Percentiles rank a stretch among this genome's conserved stretches.
Evolutionary conservation across 2,113 vertebrate genomes (phyloP).

Genomic region (Psilopogon haemacephalus): DNA sequence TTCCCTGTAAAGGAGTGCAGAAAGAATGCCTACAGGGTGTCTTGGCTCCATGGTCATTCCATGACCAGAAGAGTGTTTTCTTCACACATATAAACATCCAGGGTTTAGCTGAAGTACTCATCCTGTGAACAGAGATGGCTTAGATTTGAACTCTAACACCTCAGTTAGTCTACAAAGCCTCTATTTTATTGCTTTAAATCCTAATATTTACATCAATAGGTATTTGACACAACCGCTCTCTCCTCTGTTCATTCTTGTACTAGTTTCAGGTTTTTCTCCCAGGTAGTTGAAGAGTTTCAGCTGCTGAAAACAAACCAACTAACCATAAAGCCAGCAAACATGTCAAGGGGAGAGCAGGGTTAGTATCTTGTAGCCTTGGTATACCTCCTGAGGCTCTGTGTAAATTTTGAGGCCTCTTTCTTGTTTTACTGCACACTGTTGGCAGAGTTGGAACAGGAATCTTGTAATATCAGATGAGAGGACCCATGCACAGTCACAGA

Average conservation of each 20-base stretch:
- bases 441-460: not conserved
- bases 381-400: not conserved
- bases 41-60: not conserved
- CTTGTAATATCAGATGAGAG: constrained; percentile 42
- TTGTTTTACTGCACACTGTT: constrained; percentile 15
- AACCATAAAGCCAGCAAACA: not conserved
- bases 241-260: not conserved
- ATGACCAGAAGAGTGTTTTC: not conserved
- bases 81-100: not conserved
- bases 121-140: not conserved
- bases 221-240: not conserved
- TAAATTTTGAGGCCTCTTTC: not conserved
- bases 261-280: not conserved
- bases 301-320: not conserved
- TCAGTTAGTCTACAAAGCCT: not conserved
- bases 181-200: not conserved
- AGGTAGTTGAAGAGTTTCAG: not conserved
- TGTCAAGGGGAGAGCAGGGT: not conserved
- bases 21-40: not conserved
- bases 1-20: not conserved
- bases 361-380: not conserved
- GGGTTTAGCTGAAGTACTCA: not conserved
- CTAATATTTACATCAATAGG: not conserved
- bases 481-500: constrained; percentile 21
- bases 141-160: not conserved